Conservation (phyloP, 2,113 vertebrate genomes). For the Pogona vitticeps region DNA sequence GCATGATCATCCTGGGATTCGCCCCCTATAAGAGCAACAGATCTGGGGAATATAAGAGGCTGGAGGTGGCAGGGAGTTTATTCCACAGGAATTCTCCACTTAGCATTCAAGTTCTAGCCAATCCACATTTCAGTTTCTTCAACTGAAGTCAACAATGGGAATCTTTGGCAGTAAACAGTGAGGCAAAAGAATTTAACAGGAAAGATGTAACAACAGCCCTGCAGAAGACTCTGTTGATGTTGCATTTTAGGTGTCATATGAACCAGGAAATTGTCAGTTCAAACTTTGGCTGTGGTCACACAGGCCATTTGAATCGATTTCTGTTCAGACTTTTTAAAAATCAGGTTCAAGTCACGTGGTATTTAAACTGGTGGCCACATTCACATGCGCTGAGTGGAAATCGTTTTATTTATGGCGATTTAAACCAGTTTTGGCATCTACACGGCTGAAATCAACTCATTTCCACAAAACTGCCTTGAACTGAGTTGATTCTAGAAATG, state of each 20-base stretch:
- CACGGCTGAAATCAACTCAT: too few species aligned
- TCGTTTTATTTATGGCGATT: too few species aligned
- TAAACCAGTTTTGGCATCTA: too few species aligned
- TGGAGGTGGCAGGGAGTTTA: neutral
- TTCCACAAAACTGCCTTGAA: too few species aligned
- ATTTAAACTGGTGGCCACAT: too few species aligned
- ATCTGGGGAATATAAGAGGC: neutral
- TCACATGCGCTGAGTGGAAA: too few species aligned
- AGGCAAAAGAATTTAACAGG: neutral
- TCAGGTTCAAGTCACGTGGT: too few species aligned
- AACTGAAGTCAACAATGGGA: neutral
- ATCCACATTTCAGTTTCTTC: neutral
- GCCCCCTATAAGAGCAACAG: neutral
- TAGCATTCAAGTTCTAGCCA: neutral
- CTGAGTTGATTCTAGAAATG: too few species aligned
- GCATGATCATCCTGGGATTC: neutral
- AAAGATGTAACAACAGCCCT: neutral
- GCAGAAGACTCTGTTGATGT: neutral
- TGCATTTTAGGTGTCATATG: too few species aligned
- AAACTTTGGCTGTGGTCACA: neutral
- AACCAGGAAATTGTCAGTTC: too few species aligned
- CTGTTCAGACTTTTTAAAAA: too few species aligned
- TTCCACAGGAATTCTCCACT: neutral
- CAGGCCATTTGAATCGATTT: too few species aligned
- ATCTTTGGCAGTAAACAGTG: neutral